phyloP scores from a whole-genome alignment of 2,888 invertebrate species.

The Rambutsinella grinnellia region DNA sequence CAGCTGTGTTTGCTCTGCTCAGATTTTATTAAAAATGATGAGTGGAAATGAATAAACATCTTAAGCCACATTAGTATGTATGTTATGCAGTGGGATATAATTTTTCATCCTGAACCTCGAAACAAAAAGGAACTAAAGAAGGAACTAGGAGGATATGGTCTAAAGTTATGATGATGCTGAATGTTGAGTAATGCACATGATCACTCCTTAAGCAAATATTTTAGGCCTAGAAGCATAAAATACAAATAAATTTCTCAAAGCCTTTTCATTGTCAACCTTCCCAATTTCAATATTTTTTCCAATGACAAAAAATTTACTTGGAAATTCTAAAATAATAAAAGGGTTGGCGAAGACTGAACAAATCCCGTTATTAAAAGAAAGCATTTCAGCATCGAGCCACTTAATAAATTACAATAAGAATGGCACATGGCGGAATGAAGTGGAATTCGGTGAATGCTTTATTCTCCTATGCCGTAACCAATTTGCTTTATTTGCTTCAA shows the following conservation, averaged over 20 bases:
- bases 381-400: slow-evolving; percentile 26
- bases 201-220: neutral
- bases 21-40: slow-evolving; percentile 29
- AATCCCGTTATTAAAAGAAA: neutral
- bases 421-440: too few relatives aligned
- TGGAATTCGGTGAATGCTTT: too few relatives aligned
- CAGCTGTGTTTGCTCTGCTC: too few relatives aligned
- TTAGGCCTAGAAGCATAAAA: neutral
- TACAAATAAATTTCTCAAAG: neutral
- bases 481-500: too few relatives aligned
- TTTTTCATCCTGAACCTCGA: neutral
- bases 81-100: neutral
- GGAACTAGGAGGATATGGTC: too few relatives aligned
- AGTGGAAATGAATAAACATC: slow-evolving; percentile 19
- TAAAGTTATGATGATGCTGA: too few relatives aligned
- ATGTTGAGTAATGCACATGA: neutral
- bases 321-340: slow-evolving; percentile 1
- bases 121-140: neutral
- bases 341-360: slow-evolving; percentile 5
- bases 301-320: neutral
- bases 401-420: slow-evolving; percentile 42
- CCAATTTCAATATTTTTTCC: neutral
- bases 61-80: neutral
- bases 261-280: neutral
- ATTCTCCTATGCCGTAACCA: too few relatives aligned